Conservation (phyloP, 2,797 vertebrate species). For the Gadopsis bispinosus region DNA sequence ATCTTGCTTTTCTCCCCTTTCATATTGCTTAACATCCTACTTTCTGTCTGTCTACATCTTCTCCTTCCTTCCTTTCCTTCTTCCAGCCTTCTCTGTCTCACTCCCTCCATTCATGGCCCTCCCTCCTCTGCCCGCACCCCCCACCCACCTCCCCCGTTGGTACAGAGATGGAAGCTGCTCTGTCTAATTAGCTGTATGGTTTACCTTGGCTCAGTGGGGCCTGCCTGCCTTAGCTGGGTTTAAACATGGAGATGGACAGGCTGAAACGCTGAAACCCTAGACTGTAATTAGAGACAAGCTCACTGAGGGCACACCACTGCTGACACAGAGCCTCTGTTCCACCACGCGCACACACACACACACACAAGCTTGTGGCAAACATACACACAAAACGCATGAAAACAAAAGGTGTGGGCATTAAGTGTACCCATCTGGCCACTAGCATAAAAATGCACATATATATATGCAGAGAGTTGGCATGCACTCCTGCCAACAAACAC, state of each 20-base stretch:
- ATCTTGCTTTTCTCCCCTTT: background rate
- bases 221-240: constrained; percentile 80
- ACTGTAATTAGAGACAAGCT: constrained; percentile 85
- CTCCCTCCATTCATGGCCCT: constrained; percentile 48
- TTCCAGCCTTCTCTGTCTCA: constrained; percentile 22
- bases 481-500: constrained; percentile 37
- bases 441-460: constrained; percentile 46
- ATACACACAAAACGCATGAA: constrained; percentile 62
- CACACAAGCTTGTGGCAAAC: constrained; percentile 43
- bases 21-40: background rate
- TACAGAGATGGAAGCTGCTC: constrained; percentile 80
- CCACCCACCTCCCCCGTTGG: constrained; percentile 59
- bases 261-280: constrained; percentile 83
- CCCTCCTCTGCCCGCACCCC: constrained; percentile 21
- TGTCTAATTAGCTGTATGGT: constrained; percentile 86
- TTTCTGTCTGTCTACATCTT: constrained; percentile 5
- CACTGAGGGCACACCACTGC: constrained; percentile 82
- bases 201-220: constrained; percentile 85
- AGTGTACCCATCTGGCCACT: constrained; percentile 57
- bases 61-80: constrained; percentile 1
- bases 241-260: constrained; percentile 84
- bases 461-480: constrained; percentile 44
- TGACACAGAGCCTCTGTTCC: constrained; percentile 83
- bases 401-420: constrained; percentile 74
- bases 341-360: constrained; percentile 27